These are phyloP conservation scores for Sinocyclocheilus rhinocerous DNA, from an alignment of 2,113 vertebrate species.

Conservation along the genomic window DNA sequence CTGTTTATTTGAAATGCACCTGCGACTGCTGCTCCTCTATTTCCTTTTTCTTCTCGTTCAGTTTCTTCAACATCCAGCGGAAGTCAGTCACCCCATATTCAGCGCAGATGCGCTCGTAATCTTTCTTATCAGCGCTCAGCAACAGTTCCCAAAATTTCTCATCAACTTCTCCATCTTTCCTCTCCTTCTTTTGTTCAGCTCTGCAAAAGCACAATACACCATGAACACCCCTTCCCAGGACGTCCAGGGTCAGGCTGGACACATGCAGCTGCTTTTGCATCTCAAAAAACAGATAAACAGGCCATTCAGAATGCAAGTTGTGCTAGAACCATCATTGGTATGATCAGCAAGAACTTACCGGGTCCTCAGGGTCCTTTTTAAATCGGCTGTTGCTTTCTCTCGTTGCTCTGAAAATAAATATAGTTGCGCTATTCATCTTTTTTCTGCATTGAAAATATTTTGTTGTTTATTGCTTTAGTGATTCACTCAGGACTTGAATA, in stretches of 20 bases:
- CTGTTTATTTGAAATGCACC: conserved; percentile 65
- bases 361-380: conserved; percentile 69
- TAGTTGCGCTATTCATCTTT: not conserved
- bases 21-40: conserved; percentile 73
- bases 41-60: conserved; percentile 79
- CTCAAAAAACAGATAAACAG: not conserved
- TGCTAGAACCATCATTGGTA: not conserved
- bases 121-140: conserved; percentile 81
- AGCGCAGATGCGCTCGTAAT: conserved; percentile 85
- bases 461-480: not conserved
- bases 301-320: not conserved
- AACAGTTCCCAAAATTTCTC: conserved; percentile 84
- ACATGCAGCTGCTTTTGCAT: not conserved
- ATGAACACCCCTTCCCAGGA: not conserved
- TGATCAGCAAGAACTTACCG: conserved; percentile 37
- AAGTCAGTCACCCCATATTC: conserved; percentile 85
- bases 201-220: conserved; percentile 52
- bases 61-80: conserved; percentile 84
- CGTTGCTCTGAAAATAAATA: conserved; percentile 62
- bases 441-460: not conserved
- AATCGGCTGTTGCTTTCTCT: conserved; percentile 64
- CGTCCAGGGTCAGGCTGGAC: not conserved
- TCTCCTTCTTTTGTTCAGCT: conserved; percentile 47
- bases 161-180: conserved; percentile 68
- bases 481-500: not conserved